These are phyloP conservation scores for Turdus rufiventris DNA, from an alignment of 2,113 vertebrate genomes.

Conservation along the genomic window DNA sequence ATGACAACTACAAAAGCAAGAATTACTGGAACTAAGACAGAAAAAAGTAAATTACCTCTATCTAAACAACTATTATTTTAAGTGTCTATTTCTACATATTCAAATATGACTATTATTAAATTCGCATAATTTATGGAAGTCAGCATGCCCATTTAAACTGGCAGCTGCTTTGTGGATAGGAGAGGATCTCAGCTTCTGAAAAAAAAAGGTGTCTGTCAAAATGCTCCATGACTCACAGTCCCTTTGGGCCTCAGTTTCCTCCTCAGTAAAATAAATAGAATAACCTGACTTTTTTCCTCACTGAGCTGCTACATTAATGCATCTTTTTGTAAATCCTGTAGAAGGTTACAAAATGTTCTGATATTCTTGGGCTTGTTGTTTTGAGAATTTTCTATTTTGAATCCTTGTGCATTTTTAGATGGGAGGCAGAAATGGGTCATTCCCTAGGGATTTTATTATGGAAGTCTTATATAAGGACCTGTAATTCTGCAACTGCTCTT, in stretches of 20 bases:
- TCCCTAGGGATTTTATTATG: background rate
- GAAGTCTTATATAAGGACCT: background rate
- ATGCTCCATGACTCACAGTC: background rate
- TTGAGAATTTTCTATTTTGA: constrained; percentile 17
- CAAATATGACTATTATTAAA: background rate
- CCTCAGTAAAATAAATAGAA: background rate
- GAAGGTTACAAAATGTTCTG: constrained; percentile 14
- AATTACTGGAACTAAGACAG: background rate
- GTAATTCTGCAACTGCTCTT: background rate
- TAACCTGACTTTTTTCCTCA: background rate
- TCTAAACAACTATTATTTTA: background rate
- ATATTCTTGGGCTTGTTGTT: background rate
- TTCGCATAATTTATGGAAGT: background rate
- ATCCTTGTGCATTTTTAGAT: constrained; percentile 10
- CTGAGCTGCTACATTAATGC: background rate
- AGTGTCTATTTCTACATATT: background rate
- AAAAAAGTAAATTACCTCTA: background rate
- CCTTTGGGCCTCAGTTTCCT: background rate
- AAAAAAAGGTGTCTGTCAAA: background rate
- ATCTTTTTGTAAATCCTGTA: background rate
- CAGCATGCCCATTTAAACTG: background rate
- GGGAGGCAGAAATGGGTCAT: constrained; percentile 25
- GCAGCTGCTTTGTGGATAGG: background rate
- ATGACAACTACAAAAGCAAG: background rate
- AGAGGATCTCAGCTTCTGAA: background rate